Conservation (phyloP, 2,797 vertebrate species). For the Notamacropus eugenii region DNA sequence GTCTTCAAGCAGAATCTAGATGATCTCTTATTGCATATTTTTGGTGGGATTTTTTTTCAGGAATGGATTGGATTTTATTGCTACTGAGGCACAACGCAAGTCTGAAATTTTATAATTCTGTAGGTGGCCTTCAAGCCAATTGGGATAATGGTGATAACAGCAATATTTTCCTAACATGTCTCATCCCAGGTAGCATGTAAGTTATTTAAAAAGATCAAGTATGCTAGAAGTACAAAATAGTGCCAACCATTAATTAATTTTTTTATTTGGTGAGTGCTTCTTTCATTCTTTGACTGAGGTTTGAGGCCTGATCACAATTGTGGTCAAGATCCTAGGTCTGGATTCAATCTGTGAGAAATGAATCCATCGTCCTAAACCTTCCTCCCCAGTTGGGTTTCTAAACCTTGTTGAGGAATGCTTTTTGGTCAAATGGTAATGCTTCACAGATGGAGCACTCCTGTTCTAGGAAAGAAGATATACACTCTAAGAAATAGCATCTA, state of each 20-base stretch:
- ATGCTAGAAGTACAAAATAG: background rate
- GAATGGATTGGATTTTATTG: background rate
- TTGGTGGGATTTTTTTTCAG: background rate
- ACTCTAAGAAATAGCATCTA: background rate
- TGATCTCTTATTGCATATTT: background rate
- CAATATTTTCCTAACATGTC: background rate
- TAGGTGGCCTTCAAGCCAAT: background rate
- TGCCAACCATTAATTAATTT: background rate
- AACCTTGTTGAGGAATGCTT: background rate
- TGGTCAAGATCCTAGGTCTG: background rate
- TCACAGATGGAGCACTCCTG: background rate
- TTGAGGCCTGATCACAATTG: background rate
- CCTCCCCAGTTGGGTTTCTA: conserved; percentile 3
- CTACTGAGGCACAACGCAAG: background rate
- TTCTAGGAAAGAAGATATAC: background rate
- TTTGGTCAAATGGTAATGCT: background rate
- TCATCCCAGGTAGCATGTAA: background rate
- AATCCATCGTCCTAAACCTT: background rate
- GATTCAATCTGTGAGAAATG: background rate
- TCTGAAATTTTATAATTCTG: background rate
- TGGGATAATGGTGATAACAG: background rate
- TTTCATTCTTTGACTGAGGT: background rate
- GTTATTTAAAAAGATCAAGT: background rate
- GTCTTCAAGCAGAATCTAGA: background rate
- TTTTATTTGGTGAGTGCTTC: conserved; percentile 2